Conservation (phyloP, 1,140 invertebrate species). For the Calliphora vicina region DNA sequence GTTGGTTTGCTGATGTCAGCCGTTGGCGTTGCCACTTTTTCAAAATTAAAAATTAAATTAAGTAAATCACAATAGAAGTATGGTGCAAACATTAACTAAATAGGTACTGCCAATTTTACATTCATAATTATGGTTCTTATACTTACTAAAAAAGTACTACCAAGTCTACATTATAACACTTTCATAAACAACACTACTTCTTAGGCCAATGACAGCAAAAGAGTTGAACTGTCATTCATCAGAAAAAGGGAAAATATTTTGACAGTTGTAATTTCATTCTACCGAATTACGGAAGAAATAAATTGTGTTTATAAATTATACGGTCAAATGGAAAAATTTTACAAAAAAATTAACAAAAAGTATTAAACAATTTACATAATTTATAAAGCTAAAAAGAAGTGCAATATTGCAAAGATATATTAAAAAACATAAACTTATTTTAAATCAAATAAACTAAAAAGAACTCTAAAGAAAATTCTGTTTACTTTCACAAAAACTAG, state of each 20-base stretch:
- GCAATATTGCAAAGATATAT: too few relatives aligned
- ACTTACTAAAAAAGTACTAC: too few relatives aligned
- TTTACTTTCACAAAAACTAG: background rate
- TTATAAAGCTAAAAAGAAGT: background rate
- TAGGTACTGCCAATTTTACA: too few relatives aligned
- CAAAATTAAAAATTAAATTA: too few relatives aligned
- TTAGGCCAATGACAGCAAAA: constrained; percentile 18
- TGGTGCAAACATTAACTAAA: too few relatives aligned
- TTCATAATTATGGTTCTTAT: too few relatives aligned
- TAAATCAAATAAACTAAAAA: background rate
- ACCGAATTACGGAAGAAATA: background rate
- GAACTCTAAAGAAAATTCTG: background rate
- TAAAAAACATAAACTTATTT: too few relatives aligned
- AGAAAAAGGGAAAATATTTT: background rate
- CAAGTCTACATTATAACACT: too few relatives aligned
- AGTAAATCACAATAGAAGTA: too few relatives aligned
- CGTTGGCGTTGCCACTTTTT: too few relatives aligned
- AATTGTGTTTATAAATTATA: background rate
- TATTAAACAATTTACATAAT: background rate
- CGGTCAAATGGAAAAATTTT: background rate
- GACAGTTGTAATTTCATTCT: background rate
- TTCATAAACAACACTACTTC: too few relatives aligned
- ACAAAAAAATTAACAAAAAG: background rate
- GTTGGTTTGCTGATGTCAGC: too few relatives aligned
- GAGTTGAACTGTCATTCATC: constrained; percentile 36